These are phyloP conservation scores for Zalophus californianus DNA, from an alignment of 2,797 vertebrate genomes.

Conservation along the genomic window DNA sequence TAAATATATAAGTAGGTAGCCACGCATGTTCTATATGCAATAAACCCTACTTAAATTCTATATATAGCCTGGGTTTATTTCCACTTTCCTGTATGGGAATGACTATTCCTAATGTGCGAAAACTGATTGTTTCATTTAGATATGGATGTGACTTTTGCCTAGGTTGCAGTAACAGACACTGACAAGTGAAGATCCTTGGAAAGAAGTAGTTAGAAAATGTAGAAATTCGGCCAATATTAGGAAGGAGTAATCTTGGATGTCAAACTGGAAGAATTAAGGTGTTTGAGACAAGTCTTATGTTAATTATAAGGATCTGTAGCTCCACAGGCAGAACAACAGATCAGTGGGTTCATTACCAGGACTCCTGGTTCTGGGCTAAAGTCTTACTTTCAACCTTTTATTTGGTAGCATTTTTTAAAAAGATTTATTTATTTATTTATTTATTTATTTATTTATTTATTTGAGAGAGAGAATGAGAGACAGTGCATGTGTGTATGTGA, in stretches of 20 bases:
- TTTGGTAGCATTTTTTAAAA: background rate
- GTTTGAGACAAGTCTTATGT: background rate
- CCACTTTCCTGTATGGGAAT: background rate
- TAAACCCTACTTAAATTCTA: background rate
- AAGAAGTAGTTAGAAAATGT: constrained; percentile 46
- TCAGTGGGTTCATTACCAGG: background rate
- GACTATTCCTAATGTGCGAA: background rate
- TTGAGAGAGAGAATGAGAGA: background rate
- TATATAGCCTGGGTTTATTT: background rate
- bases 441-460: background rate
- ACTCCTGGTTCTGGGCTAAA: background rate
- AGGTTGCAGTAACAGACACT: background rate
- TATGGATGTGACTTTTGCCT: constrained; percentile 2
- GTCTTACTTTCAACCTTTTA: background rate
- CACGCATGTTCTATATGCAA: background rate
- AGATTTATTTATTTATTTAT: background rate
- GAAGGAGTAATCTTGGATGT: background rate
- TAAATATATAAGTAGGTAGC: background rate
- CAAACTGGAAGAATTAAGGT: background rate
- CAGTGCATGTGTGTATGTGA: background rate
- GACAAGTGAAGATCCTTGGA: constrained; percentile 19
- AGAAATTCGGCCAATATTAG: background rate
- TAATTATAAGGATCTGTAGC: background rate
- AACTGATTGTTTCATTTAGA: constrained; percentile 6
- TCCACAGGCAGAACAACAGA: background rate